Evolutionary conservation across 2,888 invertebrate species (phyloP).

Genomic region (Mamestra brassicae): DNA sequence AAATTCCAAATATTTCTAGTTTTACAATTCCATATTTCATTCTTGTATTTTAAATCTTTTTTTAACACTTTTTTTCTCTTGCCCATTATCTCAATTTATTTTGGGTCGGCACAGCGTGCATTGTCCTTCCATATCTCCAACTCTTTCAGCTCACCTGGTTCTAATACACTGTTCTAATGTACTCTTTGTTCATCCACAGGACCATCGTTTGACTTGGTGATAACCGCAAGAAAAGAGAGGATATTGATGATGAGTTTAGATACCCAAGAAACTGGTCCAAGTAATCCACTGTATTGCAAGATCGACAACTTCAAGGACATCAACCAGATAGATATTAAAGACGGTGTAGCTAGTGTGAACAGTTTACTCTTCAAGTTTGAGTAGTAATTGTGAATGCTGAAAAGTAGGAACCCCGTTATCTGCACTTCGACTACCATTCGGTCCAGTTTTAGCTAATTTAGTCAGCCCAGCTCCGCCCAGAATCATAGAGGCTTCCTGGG

Average conservation of each 20-base stretch:
- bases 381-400: not conserved
- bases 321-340: constrained; percentile 57
- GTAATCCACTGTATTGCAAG: constrained; percentile 46
- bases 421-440: too few species aligned
- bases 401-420: not conserved
- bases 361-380: constrained; percentile 61
- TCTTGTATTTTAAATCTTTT: too few species aligned
- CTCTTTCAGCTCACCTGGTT: not conserved
- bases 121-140: not conserved
- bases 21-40: not conserved
- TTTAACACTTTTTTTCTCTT: not conserved
- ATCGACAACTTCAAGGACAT: constrained; percentile 54
- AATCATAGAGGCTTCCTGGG: too few species aligned
- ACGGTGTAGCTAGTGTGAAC: constrained; percentile 60
- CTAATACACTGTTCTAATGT: constrained; percentile 2
- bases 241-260: constrained; percentile 52
- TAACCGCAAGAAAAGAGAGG: constrained; percentile 42
- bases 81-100: not conserved
- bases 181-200: constrained; percentile 38
- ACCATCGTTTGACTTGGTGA: constrained; percentile 45
- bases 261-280: constrained; percentile 28
- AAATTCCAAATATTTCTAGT: not conserved
- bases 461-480: too few species aligned
- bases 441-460: too few species aligned
- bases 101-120: not conserved